phyloP scores from a whole-genome alignment of 1,140 invertebrate genomes.

The Palaemon carinicauda region DNA sequence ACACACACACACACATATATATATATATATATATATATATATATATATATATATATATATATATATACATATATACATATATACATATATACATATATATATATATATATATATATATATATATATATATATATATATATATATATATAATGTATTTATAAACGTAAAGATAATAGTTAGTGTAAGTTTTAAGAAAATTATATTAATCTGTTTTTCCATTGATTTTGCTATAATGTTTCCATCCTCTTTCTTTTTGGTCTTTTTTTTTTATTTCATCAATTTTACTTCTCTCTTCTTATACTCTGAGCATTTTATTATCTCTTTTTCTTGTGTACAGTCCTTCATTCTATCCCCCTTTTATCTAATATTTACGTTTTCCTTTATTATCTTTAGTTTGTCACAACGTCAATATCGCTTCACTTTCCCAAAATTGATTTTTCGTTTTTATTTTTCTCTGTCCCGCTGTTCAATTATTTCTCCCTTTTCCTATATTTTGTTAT shows the following conservation, averaged over 20 bases:
- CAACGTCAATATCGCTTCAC: too few relatives aligned
- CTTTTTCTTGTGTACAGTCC: not conserved
- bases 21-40: slow-evolving; percentile 9
- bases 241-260: not conserved
- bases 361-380: too few relatives aligned
- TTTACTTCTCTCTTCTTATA: too few relatives aligned
- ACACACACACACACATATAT: slow-evolving; percentile 1
- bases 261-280: not conserved
- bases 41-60: slow-evolving; percentile 9
- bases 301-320: too few relatives aligned
- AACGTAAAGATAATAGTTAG: too few relatives aligned
- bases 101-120: not conserved
- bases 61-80: slow-evolving; percentile 1
- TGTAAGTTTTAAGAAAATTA: too few relatives aligned
- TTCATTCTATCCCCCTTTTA: not conserved
- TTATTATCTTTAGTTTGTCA: too few relatives aligned
- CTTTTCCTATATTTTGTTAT: too few relatives aligned
- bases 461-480: not conserved
- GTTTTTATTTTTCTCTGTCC: not conserved
- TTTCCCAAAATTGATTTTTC: not conserved
- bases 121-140: not conserved
- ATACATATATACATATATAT: not conserved
- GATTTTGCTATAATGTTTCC: not conserved
- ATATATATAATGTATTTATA: too few relatives aligned
- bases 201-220: not conserved